Evolutionary conservation across 1,140 invertebrate species (phyloP).

Genomic region (Dreissena rostriformis): DNA sequence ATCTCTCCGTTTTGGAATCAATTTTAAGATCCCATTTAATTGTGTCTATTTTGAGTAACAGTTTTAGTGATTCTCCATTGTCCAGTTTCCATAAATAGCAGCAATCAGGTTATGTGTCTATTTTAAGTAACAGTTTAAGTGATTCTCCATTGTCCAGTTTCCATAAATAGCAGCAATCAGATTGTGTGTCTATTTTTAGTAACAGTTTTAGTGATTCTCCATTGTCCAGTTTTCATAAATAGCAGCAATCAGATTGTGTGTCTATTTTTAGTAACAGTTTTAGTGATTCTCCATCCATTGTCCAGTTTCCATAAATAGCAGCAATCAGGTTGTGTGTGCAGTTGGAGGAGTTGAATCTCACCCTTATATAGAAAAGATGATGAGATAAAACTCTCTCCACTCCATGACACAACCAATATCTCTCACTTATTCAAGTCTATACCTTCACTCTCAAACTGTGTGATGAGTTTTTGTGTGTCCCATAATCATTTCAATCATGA

Average conservation of each 20-base stretch:
- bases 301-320: slow-evolving; percentile 39
- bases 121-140: slow-evolving; percentile 85
- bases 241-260: slow-evolving; percentile 66
- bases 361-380: slow-evolving; percentile 83
- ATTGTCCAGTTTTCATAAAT: slow-evolving; percentile 11
- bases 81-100: slow-evolving; percentile 33
- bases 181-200: slow-evolving; percentile 86
- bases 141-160: not conserved
- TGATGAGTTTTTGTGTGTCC: too few species aligned
- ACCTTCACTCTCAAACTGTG: too few species aligned
- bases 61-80: too few species aligned
- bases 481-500: too few species aligned
- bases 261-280: slow-evolving; percentile 88
- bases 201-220: too few species aligned
- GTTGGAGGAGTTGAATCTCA: slow-evolving; percentile 92
- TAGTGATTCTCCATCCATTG: not conserved
- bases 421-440: too few species aligned
- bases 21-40: too few species aligned
- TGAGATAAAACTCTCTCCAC: slow-evolving; percentile 86
- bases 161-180: slow-evolving; percentile 61
- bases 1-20: too few species aligned
- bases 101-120: slow-evolving; percentile 82
- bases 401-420: slow-evolving; percentile 77
- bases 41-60: too few species aligned
- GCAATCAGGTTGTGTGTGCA: slow-evolving; percentile 82